Conservation (phyloP, 2,113 vertebrate genomes). For the Eleginops maclovinus region DNA sequence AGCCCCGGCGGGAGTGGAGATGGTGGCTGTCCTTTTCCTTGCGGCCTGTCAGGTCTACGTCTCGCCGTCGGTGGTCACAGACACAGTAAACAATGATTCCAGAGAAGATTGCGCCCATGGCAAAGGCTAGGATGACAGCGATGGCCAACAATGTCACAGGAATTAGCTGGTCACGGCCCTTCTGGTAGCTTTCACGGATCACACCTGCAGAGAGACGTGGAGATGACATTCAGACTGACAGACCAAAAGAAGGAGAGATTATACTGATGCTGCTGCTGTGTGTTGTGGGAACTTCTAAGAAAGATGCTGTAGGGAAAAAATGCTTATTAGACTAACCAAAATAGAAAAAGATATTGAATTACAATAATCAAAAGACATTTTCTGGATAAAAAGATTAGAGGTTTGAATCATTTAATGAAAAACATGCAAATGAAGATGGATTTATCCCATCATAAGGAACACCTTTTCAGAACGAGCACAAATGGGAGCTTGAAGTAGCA, state of each 20-base stretch:
- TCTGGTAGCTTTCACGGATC: slow-evolving; percentile 98
- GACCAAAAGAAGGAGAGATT: neutral
- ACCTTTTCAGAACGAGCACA: slow-evolving; percentile 55
- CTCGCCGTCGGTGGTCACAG: slow-evolving; percentile 93
- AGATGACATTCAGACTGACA: slow-evolving; percentile 60
- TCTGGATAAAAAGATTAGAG: slow-evolving; percentile 58
- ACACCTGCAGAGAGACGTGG: slow-evolving; percentile 87
- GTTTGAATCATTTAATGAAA: slow-evolving; percentile 54
- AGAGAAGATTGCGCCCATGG: slow-evolving; percentile 96
- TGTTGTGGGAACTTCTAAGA: slow-evolving; percentile 20
- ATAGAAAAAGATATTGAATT: slow-evolving; percentile 32
- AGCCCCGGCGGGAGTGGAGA: slow-evolving; percentile 89
- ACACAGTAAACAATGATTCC: slow-evolving; percentile 97
- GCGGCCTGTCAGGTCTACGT: slow-evolving; percentile 87
- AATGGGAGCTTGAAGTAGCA: slow-evolving; percentile 52
- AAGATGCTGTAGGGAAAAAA: slow-evolving; percentile 24
- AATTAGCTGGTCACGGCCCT: slow-evolving; percentile 95
- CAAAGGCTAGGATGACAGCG: slow-evolving; percentile 96
- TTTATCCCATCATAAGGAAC: slow-evolving; percentile 55
- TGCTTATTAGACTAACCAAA: slow-evolving; percentile 21
- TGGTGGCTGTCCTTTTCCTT: slow-evolving; percentile 91
- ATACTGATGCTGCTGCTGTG: neutral
- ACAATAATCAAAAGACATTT: slow-evolving; percentile 50
- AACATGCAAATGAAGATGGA: slow-evolving; percentile 60
- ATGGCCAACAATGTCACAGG: slow-evolving; percentile 95